Evolutionary conservation across 2,797 vertebrate genomes (phyloP).

Genomic region (Somateria mollissima): DNA sequence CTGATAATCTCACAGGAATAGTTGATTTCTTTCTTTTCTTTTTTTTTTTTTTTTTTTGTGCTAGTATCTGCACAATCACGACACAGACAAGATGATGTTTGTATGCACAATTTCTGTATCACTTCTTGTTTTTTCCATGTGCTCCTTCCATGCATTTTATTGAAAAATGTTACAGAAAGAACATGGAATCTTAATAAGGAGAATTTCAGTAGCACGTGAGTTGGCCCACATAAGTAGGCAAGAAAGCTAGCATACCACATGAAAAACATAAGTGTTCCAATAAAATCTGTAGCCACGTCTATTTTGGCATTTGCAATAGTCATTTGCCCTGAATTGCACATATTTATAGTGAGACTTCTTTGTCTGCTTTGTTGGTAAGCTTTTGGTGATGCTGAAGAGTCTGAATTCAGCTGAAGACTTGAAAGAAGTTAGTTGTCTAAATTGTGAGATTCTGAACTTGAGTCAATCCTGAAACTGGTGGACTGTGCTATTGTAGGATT

Average conservation of each 20-base stretch:
- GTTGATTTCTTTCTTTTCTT: not conserved
- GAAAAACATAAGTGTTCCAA: constrained; percentile 16
- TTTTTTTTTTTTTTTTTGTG: not conserved
- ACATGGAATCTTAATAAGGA: constrained; percentile 33
- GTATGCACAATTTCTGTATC: not conserved
- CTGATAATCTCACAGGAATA: not conserved
- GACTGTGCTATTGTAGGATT: not conserved
- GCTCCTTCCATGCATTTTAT: constrained; percentile 8
- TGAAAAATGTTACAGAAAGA: not conserved
- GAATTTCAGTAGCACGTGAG: not conserved
- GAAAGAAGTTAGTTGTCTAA: not conserved
- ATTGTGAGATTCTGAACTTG: not conserved
- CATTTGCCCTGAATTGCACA: not conserved
- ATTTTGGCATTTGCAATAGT: not conserved
- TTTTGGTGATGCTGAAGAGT: not conserved
- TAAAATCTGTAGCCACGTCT: constrained; percentile 21
- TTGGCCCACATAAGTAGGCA: not conserved
- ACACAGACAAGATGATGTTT: not conserved
- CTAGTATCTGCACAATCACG: not conserved
- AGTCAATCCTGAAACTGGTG: not conserved
- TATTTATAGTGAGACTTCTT: not conserved
- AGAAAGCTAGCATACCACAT: constrained; percentile 4
- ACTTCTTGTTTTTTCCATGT: not conserved
- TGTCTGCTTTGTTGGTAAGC: not conserved
- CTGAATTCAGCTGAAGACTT: constrained; percentile 24